These are phyloP conservation scores for Cheiracanthium punctorium DNA, from an alignment of 2,888 invertebrate genomes.

Conservation along the genomic window DNA sequence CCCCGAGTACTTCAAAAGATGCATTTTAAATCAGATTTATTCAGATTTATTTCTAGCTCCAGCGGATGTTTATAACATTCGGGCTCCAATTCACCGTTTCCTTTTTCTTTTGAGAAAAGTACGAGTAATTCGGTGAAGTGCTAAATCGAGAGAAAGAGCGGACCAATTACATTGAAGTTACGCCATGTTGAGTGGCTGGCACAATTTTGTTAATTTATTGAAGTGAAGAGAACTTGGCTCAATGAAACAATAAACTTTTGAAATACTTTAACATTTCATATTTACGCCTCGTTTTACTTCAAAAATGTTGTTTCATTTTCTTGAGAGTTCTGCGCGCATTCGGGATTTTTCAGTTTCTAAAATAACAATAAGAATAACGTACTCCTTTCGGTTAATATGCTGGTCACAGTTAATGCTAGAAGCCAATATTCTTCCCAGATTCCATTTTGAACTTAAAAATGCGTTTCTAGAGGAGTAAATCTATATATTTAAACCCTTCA, in stretches of 20 bases:
- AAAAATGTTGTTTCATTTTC: neutral
- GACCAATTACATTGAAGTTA: neutral
- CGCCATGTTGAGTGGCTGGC: neutral
- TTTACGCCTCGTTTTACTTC: neutral
- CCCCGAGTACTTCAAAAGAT: neutral
- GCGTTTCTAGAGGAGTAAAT: neutral
- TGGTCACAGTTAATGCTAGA: neutral
- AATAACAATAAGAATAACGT: neutral
- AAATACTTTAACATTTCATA: neutral
- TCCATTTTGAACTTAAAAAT: neutral
- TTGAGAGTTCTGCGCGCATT: neutral
- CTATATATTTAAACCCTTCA: neutral
- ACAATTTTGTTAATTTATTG: constrained; percentile 2
- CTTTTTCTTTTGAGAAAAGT: neutral
- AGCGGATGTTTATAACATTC: neutral
- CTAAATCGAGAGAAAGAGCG: neutral
- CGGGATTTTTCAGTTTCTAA: neutral
- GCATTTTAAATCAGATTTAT: neutral
- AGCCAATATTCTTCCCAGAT: neutral
- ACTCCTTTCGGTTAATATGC: neutral
- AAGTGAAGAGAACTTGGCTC: neutral
- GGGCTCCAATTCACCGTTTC: neutral
- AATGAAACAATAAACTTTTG: neutral
- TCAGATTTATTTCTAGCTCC: neutral
- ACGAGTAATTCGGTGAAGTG: constrained; percentile 2